phyloP scores from a whole-genome alignment of 2,113 vertebrate species.

The Colistium nudipinnis region DNA sequence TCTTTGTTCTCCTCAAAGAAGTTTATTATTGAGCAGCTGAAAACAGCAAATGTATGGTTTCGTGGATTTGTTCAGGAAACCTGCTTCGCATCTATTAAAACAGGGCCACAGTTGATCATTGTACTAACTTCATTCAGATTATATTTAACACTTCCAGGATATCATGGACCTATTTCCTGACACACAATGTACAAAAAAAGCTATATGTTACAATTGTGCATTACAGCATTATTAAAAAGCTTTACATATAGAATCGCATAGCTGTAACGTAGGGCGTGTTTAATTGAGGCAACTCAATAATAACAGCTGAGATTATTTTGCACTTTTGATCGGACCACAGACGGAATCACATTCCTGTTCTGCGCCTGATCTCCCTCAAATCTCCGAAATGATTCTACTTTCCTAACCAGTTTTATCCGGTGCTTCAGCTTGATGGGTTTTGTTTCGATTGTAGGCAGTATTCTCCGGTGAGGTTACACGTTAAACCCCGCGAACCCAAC shows the following conservation, averaged over 20 bases:
- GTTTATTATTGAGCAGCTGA: conserved; percentile 1
- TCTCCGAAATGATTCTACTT: background rate
- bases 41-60: no score
- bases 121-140: background rate
- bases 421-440: conserved; percentile 4
- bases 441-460: conserved; percentile 45
- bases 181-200: background rate
- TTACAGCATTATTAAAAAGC: background rate
- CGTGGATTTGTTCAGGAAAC: no score
- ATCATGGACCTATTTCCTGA: background rate
- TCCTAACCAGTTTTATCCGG: conserved; percentile 6
- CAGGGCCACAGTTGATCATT: background rate
- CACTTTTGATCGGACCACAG: background rate
- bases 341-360: background rate
- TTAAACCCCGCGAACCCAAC: conserved; percentile 60
- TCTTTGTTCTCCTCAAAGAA: background rate
- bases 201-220: background rate
- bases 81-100: background rate
- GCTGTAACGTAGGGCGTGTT: no score
- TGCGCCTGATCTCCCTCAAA: background rate
- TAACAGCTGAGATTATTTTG: background rate
- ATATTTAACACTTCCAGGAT: background rate
- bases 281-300: background rate
- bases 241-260: background rate
- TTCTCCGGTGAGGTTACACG: conserved; percentile 58